phyloP scores from a whole-genome alignment of 30 jellyfish, hydroid and myxozoan species.

The Pelagia noctiluca region DNA sequence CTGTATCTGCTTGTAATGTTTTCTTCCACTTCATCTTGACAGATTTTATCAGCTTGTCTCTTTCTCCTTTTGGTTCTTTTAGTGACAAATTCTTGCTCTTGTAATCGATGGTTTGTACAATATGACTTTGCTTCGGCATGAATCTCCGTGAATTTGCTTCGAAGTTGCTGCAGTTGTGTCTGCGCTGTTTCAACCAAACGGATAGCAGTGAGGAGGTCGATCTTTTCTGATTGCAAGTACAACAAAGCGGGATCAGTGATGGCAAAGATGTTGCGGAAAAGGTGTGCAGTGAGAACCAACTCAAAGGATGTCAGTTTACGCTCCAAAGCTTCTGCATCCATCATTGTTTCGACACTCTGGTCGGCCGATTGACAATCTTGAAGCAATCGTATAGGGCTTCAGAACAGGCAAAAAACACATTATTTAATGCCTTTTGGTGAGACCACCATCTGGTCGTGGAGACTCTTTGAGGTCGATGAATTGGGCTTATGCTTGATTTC shows the following conservation, averaged over 20 bases:
- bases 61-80: constrained; percentile 26
- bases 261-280: constrained; percentile 34
- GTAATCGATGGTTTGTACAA: constrained; percentile 21
- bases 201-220: constrained; percentile 63
- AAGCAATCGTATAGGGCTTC: constrained; percentile 50
- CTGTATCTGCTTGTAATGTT: constrained; percentile 18
- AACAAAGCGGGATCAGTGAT: constrained; percentile 60
- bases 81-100: constrained; percentile 30
- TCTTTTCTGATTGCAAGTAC: constrained; percentile 48
- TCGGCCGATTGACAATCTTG: too few relatives aligned
- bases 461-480: constrained; percentile 61
- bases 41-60: constrained; percentile 33
- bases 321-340: constrained; percentile 56
- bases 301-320: constrained; percentile 46
- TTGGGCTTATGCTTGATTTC: constrained; percentile 34
- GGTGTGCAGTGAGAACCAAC: constrained; percentile 23
- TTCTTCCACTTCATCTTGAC: constrained; percentile 45
- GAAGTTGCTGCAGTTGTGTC: constrained; percentile 27
- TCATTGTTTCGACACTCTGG: constrained; percentile 38
- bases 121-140: constrained; percentile 23
- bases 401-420: constrained; percentile 50
- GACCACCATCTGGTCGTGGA: constrained; percentile 70
- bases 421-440: constrained; percentile 54
- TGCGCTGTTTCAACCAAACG: constrained; percentile 59
- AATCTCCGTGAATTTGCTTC: constrained; percentile 9